phyloP scores from a whole-genome alignment of 2,797 vertebrate species.

The Triplophysa bombifrons region DNA sequence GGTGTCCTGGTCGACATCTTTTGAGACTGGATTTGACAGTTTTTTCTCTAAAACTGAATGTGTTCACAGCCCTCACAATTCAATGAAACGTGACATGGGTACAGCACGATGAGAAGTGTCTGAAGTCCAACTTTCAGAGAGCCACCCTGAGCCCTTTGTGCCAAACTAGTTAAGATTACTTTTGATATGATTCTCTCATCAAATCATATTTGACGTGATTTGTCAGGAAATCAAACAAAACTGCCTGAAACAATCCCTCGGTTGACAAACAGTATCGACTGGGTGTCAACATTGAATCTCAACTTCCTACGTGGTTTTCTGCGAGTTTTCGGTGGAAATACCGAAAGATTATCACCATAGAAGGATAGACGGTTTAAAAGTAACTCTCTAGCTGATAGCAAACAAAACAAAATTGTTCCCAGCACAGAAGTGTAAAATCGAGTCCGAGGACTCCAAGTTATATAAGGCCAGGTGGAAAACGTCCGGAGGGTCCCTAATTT shows the following conservation, averaged over 20 bases:
- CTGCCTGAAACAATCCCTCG: background rate
- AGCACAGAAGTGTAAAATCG: constrained; percentile 45
- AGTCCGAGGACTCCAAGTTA: constrained; percentile 55
- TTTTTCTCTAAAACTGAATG: constrained; percentile 32
- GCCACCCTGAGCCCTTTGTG: constrained; percentile 1
- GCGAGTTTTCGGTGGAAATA: background rate
- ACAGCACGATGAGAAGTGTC: constrained; percentile 24
- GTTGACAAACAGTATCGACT: background rate
- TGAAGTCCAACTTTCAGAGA: constrained; percentile 42
- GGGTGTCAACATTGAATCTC: constrained; percentile 27
- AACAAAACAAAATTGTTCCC: constrained; percentile 15
- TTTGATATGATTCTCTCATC: background rate
- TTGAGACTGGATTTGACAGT: constrained; percentile 26
- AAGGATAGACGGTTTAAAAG: background rate
- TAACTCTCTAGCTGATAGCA: background rate
- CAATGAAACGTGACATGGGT: constrained; percentile 50
- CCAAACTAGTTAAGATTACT: constrained; percentile 10
- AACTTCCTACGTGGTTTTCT: constrained; percentile 24
- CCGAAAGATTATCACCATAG: background rate
- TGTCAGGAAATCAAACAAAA: background rate
- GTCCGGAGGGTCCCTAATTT: constrained; percentile 30
- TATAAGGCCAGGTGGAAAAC: constrained; percentile 51
- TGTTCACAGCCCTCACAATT: constrained; percentile 52
- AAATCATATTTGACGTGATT: constrained; percentile 43
- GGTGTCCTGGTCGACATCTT: constrained; percentile 63